Percentiles rank a stretch among this genome's conserved stretches.
Evolutionary conservation across 2,797 vertebrate species (phyloP).

Genomic region (Cetoscarus ocellatus): DNA sequence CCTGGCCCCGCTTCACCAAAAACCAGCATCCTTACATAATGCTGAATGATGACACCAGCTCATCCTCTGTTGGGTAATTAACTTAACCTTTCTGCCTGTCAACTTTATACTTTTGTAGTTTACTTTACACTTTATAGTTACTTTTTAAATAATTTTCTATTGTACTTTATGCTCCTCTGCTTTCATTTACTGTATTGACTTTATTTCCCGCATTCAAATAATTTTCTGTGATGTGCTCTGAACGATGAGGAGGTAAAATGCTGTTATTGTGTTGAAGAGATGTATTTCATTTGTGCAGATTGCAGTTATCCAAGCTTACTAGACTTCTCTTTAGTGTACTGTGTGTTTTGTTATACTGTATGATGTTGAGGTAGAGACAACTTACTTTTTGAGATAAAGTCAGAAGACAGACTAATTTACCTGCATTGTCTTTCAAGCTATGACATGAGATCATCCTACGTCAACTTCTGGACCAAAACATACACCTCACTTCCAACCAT

Average conservation of each 20-base stretch:
- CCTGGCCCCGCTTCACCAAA: slow-evolving; percentile 81
- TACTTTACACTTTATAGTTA: too few species aligned
- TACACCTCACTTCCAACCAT: slow-evolving; percentile 56
- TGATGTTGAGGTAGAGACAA: not conserved
- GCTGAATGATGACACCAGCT: slow-evolving; percentile 82
- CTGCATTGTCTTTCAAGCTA: slow-evolving; percentile 52
- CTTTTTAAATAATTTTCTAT: too few species aligned
- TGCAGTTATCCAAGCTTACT: too few species aligned
- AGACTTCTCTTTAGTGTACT: too few species aligned
- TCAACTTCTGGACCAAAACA: slow-evolving; percentile 84
- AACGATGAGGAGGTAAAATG: too few species aligned
- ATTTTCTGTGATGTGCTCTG: too few species aligned
- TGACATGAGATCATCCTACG: slow-evolving; percentile 69
- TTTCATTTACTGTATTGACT: not conserved
- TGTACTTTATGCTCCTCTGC: too few species aligned
- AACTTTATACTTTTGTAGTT: too few species aligned
- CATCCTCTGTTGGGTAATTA: slow-evolving; percentile 77
- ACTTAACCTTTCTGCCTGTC: too few species aligned
- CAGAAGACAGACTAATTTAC: not conserved
- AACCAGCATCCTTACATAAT: slow-evolving; percentile 76
- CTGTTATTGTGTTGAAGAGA: too few species aligned
- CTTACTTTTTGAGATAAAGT: not conserved
- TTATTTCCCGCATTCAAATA: too few species aligned
- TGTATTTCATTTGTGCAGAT: too few species aligned
- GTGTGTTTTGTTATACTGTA: not conserved